Conservation (phyloP, 2,888 invertebrate genomes). For the Agapetus fuscipes region DNA sequence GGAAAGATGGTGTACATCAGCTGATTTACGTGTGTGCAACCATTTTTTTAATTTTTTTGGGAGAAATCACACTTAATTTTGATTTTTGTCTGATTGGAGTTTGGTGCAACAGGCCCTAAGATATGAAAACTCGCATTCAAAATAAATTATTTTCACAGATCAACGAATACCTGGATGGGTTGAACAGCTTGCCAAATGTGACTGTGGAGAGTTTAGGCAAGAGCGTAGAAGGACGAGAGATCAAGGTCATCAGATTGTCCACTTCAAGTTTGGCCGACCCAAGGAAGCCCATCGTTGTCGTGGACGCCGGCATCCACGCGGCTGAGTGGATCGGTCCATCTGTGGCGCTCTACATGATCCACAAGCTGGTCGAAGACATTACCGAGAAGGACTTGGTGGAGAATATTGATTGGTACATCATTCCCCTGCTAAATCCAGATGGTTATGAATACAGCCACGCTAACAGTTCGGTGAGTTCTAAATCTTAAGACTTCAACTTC, state of each 20-base stretch:
- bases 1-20: too few species aligned
- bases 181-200: slow-evolving; percentile 42
- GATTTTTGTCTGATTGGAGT: too few species aligned
- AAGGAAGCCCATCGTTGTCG: slow-evolving; percentile 45
- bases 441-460: slow-evolving; percentile 62
- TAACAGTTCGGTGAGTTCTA: too few species aligned
- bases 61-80: too few species aligned
- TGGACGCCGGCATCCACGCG: slow-evolving; percentile 53
- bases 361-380: slow-evolving; percentile 45
- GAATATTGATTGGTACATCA: slow-evolving; percentile 52
- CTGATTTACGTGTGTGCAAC: too few species aligned
- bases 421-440: slow-evolving; percentile 62
- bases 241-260: slow-evolving; percentile 54
- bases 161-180: slow-evolving; percentile 37
- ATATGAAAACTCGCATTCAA: too few species aligned
- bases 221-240: slow-evolving; percentile 47
- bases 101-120: too few species aligned
- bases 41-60: too few species aligned
- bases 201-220: slow-evolving; percentile 45
- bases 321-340: slow-evolving; percentile 60
- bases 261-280: slow-evolving; percentile 33
- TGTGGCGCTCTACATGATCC: slow-evolving; percentile 47
- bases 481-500: too few species aligned
- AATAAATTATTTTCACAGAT: slow-evolving; percentile 40
- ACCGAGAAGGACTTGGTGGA: slow-evolving; percentile 38